Evolutionary conservation across 92 coral and sea anemone species (phyloP), one percentile per base, ranked within the genome.

Genomic region (Phymanthus crucifer): DNA sequence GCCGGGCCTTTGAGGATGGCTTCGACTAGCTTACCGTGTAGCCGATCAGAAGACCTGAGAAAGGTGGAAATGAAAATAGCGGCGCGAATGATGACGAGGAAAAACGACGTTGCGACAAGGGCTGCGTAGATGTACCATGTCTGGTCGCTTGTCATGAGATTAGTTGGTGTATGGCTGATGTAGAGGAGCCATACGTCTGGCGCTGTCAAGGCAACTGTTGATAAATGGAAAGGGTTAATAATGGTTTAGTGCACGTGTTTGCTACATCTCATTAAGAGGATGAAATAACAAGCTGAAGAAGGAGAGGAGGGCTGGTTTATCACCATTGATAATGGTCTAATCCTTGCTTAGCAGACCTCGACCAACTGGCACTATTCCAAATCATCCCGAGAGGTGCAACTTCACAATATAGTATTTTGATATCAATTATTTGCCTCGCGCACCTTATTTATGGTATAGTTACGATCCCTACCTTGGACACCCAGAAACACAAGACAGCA

Each of bases 121-220:
- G 81, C 81, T 2, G 91, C 87, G 68, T 92, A 92, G 66, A 90
- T 74, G 77, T 89, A 89, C 88, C 93, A 85, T 3, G 81, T 88
- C 37, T 81, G 74, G 54, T 90, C 90, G 80, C 89, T 86, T 71
- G 86, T 72, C 72, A 57, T 57, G 19, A 84, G 85, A 58, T 72
- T 82, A 72, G 78, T 38, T 32, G 89, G 81, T 19, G 85, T 80
- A 43, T 87, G 86, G 36, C 87, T 91, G 88, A 92, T 92, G 87
- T 83, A 90, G 74, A 92, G 74, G 11, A 92, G 83, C 97, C 97
- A 92, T 33, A 92, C 89, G 73, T 92, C 97, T 50, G 97, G 97
- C 66, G 89, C 88, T 32, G 90, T 86, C 47, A 92, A 69, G 31
- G 93, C 94, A 56, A 88, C 97, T 92, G 86, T 32, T 27, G 23